Evolutionary conservation across 1,140 invertebrate genomes (phyloP), one percentile per base, ranked within the genome.

Genomic region (Pogonomyrmex barbatus): DNA sequence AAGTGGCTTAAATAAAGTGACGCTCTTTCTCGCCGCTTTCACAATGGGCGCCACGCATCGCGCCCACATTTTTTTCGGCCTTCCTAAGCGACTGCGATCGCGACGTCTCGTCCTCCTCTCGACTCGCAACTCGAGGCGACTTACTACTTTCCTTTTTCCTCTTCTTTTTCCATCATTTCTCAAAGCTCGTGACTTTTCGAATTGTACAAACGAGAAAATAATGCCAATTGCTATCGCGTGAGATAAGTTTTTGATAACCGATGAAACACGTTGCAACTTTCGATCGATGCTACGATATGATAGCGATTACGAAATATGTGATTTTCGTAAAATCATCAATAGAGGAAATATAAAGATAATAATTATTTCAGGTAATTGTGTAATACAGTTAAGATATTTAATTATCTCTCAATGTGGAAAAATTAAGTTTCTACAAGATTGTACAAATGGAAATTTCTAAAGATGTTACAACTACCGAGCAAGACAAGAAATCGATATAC

Each of bases 1-100:
- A 84, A 88, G 84, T 17, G 24, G 70, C 56, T 75, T 39, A 75
- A 83, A 83, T 83, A 83, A 83, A 83, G 68, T 47, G 33, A 83
- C 54, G 42, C 52, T 83, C 68, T 62, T 39, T 75, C 54, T 60
- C 75, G 67, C 4, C 88, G 78, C 73, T 79, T 52, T 79, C 63
- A 81, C 77, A 56, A 81, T 81, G 39, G 36, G 77, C 33, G 58
- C 75, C 76, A 33, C 62, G 47, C 62, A 42, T 17, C 39, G 33
- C n/a, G 79, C 36, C 14, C 47, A n/a, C 68, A 50, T 14, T 50
- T 83, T 83, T 83, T 68, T 17, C 42, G 65, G 47, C 42, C 79
- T 82, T 60, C 68, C 33, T 60, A 60, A 52, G 50, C 70, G 42
- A 50, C 24, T 71, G 24, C 63, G 6, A 60, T n/a, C 5, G 33